Evolutionary conservation across 2,888 invertebrate species (phyloP).

Genomic region (Latheticus oryzae): DNA sequence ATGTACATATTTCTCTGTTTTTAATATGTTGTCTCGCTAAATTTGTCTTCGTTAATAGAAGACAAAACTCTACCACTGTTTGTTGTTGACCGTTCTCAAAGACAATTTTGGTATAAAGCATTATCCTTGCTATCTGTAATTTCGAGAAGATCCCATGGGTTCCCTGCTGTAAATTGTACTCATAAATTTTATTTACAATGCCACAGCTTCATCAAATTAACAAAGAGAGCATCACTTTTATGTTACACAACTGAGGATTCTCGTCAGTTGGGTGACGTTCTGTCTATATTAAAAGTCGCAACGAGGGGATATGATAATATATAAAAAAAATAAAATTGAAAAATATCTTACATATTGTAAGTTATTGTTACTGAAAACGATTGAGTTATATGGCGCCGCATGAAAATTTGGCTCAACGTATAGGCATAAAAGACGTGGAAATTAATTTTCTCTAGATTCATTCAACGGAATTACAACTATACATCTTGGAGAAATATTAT

Average conservation of each 20-base stretch:
- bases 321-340: too few relatives aligned
- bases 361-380: slow-evolving; percentile 18
- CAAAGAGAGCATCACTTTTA: slow-evolving; percentile 23
- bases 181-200: slow-evolving; percentile 27
- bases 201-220: slow-evolving; percentile 31
- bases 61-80: slow-evolving; percentile 10
- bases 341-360: too few relatives aligned
- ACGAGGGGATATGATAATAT: background rate
- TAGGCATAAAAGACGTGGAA: slow-evolving; percentile 1
- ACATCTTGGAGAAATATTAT: too few relatives aligned
- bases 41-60: slow-evolving; percentile 2
- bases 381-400: slow-evolving; percentile 9
- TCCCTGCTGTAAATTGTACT: slow-evolving; percentile 10
- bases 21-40: too few relatives aligned
- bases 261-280: slow-evolving; percentile 16
- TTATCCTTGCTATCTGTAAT: slow-evolving; percentile 21
- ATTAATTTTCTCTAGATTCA: background rate
- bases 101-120: slow-evolving; percentile 22
- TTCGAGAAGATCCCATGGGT: slow-evolving; percentile 16
- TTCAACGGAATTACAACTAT: too few relatives aligned
- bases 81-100: slow-evolving; percentile 14
- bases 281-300: slow-evolving; percentile 3
- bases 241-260: slow-evolving; percentile 10
- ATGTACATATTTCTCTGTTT: too few relatives aligned
- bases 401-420: background rate